Percentiles rank a stretch among this genome's conserved stretches.
Evolutionary conservation across 2,797 vertebrate genomes (phyloP).

Genomic region (Trachops cirrhosus): DNA sequence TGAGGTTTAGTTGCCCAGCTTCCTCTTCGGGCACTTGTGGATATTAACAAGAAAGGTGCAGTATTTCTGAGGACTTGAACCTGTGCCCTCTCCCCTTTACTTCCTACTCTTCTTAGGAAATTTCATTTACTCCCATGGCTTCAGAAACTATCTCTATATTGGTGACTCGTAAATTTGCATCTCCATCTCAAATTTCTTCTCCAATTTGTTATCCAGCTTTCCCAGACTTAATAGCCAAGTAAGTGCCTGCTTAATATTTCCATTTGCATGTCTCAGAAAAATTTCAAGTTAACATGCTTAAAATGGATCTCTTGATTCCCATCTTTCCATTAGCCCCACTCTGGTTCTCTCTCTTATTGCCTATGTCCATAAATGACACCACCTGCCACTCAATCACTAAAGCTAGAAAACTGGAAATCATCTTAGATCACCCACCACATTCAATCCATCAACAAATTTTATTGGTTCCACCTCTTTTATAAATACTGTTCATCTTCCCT

Average conservation of each 20-base stretch:
- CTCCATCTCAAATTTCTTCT: neutral
- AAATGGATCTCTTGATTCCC: neutral
- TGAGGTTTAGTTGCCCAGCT: neutral
- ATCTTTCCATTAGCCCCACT: neutral
- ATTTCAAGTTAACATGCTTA: neutral
- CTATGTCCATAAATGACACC: neutral
- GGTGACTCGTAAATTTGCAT: neutral
- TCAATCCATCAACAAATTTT: neutral
- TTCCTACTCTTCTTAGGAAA: neutral
- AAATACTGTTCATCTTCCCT: neutral
- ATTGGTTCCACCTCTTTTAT: neutral
- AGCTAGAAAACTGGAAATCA: neutral
- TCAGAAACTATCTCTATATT: neutral
- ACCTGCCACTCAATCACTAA: neutral
- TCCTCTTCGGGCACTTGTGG: neutral
- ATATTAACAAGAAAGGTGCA: neutral
- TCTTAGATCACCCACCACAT: neutral
- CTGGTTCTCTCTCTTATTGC: neutral
- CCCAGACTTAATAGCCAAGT: neutral
- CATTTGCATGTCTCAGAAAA: slow-evolving; percentile 23
- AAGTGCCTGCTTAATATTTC: neutral
- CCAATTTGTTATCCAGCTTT: slow-evolving; percentile 11
- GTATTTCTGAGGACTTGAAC: neutral
- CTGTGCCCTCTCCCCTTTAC: neutral
- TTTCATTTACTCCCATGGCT: neutral